phyloP scores from a whole-genome alignment of 2,888 invertebrate species.

The Unio delphinus region DNA sequence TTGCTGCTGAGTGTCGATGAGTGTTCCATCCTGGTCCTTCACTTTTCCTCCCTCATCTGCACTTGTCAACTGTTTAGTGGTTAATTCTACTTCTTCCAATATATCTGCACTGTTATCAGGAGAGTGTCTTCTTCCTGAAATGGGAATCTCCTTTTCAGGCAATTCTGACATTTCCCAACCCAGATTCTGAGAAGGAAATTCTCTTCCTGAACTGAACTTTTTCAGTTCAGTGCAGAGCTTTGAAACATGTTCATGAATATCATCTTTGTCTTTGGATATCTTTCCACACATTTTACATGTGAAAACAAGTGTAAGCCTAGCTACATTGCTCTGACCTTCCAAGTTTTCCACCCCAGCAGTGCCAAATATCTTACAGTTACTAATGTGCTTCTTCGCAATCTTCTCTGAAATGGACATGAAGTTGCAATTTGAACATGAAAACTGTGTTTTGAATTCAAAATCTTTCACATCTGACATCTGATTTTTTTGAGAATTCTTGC shows the following conservation, averaged over 20 bases:
- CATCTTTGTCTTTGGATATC: conserved; percentile 21
- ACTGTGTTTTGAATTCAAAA: conserved; percentile 16
- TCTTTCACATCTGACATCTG: conserved; percentile 7
- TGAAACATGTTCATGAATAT: conserved; percentile 22
- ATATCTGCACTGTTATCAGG: no score
- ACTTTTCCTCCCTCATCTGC: no score
- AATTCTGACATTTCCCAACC: no score
- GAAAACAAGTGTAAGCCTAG: conserved; percentile 12
- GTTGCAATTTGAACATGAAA: conserved; percentile 27
- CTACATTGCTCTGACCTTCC: conserved; percentile 8
- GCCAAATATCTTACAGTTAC: conserved; percentile 14
- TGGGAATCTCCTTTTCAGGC: no score
- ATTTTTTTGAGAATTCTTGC: conserved; percentile 8
- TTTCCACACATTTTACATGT: conserved; percentile 32
- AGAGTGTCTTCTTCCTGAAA: no score
- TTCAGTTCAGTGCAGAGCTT: conserved; percentile 29
- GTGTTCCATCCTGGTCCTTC: no score
- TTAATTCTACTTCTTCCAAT: no score
- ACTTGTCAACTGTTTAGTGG: no score
- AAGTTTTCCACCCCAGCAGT: not conserved
- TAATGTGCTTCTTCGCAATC: conserved; percentile 21
- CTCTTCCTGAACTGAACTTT: conserved; percentile 11
- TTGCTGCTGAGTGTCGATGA: no score
- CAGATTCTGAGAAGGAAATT: conserved; percentile 5
- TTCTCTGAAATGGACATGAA: conserved; percentile 21